These are phyloP conservation scores for Drosophila merina DNA, from an alignment of 2,888 invertebrate species.

Conservation along the genomic window DNA sequence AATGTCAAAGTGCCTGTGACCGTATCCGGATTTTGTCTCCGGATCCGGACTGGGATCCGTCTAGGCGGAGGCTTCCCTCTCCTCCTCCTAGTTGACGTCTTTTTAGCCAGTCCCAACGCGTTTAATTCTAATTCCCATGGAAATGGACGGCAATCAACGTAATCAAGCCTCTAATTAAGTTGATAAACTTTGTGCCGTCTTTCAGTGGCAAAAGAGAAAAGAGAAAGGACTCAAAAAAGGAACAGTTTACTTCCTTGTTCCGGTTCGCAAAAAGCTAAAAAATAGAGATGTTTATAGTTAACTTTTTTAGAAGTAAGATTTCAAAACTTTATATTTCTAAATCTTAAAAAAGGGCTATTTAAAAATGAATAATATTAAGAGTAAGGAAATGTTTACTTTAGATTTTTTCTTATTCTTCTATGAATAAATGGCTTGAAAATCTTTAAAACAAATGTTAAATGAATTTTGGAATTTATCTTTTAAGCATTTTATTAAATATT, in stretches of 20 bases:
- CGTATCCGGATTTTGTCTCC: slow-evolving; percentile 44
- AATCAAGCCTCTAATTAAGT: slow-evolving; percentile 79
- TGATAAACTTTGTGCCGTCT: slow-evolving; percentile 72
- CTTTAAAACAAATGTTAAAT: no score
- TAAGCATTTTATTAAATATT: no score
- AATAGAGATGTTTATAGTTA: background rate
- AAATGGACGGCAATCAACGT: slow-evolving; percentile 60
- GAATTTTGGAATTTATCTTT: no score
- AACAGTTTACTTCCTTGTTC: slow-evolving; percentile 5
- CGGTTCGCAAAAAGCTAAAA: background rate
- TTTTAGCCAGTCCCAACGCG: slow-evolving; percentile 36
- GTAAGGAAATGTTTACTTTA: no score
- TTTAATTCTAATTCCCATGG: slow-evolving; percentile 69
- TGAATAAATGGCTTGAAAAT: no score
- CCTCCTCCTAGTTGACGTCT: background rate
- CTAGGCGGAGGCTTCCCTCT: background rate
- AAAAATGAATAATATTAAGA: no score
- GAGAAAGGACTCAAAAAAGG: background rate
- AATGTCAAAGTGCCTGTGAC: slow-evolving; percentile 62
- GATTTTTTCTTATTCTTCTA: no score
- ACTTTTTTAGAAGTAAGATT: no score
- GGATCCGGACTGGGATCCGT: slow-evolving; percentile 27
- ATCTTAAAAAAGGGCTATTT: no score
- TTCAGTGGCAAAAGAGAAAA: slow-evolving; percentile 8
- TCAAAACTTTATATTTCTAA: no score